A percentile compares a stretch with the other conserved stretches of the same genome.
phyloP scores from a whole-genome alignment of 1,140 invertebrate species.

The Zophobas morio region DNA sequence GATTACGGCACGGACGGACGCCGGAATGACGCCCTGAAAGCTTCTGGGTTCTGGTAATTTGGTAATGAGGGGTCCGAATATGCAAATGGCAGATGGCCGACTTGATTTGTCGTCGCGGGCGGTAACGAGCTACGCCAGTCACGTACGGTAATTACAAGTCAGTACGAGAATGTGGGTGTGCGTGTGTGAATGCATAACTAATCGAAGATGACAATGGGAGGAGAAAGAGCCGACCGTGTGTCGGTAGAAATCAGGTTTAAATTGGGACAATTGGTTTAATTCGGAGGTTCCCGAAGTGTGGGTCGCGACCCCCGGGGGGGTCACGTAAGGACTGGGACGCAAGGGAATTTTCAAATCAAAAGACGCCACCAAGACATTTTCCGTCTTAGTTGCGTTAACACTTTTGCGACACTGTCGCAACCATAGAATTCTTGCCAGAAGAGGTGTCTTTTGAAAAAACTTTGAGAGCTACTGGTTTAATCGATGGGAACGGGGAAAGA shows the following conservation, averaged over 20 bases:
- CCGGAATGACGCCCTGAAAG: not conserved
- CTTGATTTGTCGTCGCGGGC: not conserved
- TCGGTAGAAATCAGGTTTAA: slow-evolving; percentile 22
- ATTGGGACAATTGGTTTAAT: slow-evolving; percentile 42
- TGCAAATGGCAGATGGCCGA: slow-evolving; percentile 13
- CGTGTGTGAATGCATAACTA: slow-evolving; percentile 43
- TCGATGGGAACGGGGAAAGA: no score
- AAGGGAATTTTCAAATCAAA: no score
- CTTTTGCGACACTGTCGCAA: no score
- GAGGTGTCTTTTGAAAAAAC: no score
- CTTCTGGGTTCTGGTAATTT: slow-evolving; percentile 18
- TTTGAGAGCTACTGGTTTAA: no score
- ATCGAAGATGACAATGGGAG: slow-evolving; percentile 14
- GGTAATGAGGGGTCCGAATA: slow-evolving; percentile 20
- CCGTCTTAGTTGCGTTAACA: no score
- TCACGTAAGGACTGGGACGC: no score
- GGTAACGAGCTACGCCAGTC: slow-evolving; percentile 19
- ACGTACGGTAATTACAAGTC: slow-evolving; percentile 44
- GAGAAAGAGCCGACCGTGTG: slow-evolving; percentile 4
- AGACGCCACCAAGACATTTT: no score
- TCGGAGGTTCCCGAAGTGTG: not conserved
- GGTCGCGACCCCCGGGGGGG: no score
- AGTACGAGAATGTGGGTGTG: slow-evolving; percentile 39
- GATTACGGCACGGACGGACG: slow-evolving; percentile 17
- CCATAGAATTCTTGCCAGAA: no score